These are phyloP conservation scores for Meloidogyne hapla DNA, from an alignment of 1,140 invertebrate genomes.

Conservation along the genomic window DNA sequence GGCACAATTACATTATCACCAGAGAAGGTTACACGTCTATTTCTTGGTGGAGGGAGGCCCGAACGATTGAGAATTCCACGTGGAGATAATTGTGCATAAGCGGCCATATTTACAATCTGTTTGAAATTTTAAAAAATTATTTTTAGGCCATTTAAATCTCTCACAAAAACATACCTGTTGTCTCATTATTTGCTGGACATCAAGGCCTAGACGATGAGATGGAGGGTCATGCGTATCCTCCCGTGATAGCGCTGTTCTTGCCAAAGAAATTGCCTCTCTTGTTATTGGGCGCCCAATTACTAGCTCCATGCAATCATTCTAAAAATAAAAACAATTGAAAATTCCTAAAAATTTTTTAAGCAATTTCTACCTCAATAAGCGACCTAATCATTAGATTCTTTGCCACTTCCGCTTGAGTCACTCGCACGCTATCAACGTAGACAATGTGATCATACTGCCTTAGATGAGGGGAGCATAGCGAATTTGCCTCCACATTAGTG, in stretches of 20 bases:
- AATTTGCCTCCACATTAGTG: not conserved
- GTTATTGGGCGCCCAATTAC: not conserved
- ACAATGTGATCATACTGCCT: not conserved
- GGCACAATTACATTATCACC: not conserved
- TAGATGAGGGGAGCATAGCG: not conserved
- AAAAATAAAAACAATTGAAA: not conserved
- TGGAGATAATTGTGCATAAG: not conserved
- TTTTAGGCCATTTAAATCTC: not conserved
- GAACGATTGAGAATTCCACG: not conserved
- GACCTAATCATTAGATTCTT: not conserved
- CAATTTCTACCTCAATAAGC: not conserved
- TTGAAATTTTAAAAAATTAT: not conserved
- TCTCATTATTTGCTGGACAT: not conserved
- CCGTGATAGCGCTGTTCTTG: not conserved
- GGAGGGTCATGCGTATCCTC: not conserved
- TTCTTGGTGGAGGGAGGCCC: not conserved
- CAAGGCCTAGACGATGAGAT: not conserved
- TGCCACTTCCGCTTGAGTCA: not conserved
- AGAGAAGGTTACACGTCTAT: constrained; percentile 2
- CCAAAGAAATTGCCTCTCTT: not conserved
- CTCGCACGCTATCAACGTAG: not conserved
- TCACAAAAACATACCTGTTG: not conserved
- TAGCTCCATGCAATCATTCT: not conserved
- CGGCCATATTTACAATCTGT: constrained; percentile 1
- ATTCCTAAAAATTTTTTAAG: not conserved